A percentile compares a stretch with the other conserved stretches of the same genome.
Conservation (phyloP, 2,113 vertebrate genomes). For the Anhinga rufa region DNA sequence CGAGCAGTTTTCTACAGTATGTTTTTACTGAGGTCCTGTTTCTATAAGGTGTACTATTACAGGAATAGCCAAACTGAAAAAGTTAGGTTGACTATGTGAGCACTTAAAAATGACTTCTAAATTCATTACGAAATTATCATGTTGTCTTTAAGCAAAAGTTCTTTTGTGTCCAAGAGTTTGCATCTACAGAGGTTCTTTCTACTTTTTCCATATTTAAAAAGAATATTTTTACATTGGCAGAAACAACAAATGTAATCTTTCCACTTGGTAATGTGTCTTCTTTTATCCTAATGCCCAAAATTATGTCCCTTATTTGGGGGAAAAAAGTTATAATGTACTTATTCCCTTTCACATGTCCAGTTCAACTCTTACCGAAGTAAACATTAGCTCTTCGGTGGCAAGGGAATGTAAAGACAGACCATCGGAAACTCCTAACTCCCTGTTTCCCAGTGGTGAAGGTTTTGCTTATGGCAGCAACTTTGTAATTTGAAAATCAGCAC, state of each 20-base stretch:
- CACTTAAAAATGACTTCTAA: background rate
- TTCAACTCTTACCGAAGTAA: background rate
- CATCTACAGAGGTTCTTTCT: background rate
- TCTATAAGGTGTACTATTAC: background rate
- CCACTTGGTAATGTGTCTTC: background rate
- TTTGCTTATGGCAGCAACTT: background rate
- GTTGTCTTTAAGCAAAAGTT: background rate
- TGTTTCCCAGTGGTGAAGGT: background rate
- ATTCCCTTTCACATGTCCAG: background rate
- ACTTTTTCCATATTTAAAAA: background rate
- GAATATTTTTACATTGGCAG: background rate
- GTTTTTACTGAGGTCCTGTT: background rate
- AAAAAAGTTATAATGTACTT: background rate
- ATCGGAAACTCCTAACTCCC: background rate
- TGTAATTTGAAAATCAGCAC: background rate
- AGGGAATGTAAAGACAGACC: background rate
- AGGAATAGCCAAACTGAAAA: background rate
- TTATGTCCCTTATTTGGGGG: background rate
- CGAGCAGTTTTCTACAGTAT: background rate
- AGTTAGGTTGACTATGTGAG: background rate
- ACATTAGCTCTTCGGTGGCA: background rate
- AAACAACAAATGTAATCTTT: background rate
- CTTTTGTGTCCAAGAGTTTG: background rate
- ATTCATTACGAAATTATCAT: background rate
- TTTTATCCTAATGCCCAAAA: background rate